phyloP scores from a whole-genome alignment of 2,888 invertebrate genomes.

The Lepidochrysops patricia region DNA sequence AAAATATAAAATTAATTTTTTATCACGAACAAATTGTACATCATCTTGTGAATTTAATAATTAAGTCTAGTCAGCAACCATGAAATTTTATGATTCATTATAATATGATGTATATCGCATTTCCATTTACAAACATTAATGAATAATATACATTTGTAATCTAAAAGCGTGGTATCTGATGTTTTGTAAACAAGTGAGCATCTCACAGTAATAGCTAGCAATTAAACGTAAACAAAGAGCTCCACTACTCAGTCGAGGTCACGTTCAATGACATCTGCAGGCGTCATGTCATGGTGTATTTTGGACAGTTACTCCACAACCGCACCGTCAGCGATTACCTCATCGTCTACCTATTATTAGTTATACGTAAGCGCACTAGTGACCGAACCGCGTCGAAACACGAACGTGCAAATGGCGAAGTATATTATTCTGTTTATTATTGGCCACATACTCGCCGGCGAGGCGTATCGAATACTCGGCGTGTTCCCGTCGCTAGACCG shows the following conservation, averaged over 20 bases:
- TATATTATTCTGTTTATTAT: constrained; percentile 40
- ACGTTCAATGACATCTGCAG: constrained; percentile 44
- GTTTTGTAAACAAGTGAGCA: background rate
- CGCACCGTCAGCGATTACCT: constrained; percentile 63
- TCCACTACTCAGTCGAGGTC: constrained; percentile 37
- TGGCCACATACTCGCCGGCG: constrained; percentile 40
- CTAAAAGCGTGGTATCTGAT: background rate
- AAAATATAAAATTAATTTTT: too few relatives aligned
- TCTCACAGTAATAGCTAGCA: background rate
- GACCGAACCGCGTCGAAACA: constrained; percentile 45
- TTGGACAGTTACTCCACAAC: constrained; percentile 57
- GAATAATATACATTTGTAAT: background rate
- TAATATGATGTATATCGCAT: too few relatives aligned
- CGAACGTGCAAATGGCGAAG: constrained; percentile 57
- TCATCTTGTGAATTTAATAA: too few relatives aligned
- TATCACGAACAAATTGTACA: too few relatives aligned
- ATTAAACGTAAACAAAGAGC: background rate
- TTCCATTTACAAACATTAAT: background rate
- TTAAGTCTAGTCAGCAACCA: too few relatives aligned
- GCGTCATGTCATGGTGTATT: constrained; percentile 55
- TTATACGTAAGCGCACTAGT: constrained; percentile 60
- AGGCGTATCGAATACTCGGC: constrained; percentile 66
- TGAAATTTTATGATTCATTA: too few relatives aligned
- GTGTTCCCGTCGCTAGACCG: constrained; percentile 69
- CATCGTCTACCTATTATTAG: constrained; percentile 68